Evolutionary conservation across 2,888 invertebrate genomes (phyloP).

Genomic region (Chouioia cunea): DNA sequence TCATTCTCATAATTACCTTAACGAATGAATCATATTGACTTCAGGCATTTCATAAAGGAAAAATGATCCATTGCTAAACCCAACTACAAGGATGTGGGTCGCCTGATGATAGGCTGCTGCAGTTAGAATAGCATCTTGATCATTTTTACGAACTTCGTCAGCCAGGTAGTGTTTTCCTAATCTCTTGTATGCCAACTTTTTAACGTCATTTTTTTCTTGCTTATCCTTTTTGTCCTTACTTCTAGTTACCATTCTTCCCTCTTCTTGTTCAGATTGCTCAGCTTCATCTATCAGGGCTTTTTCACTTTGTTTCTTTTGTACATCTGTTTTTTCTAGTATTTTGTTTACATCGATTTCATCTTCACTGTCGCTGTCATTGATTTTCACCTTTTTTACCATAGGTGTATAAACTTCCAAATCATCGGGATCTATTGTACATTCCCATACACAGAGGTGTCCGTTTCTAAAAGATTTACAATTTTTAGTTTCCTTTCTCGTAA

Average conservation of each 20-base stretch:
- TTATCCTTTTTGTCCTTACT: conserved; percentile 42
- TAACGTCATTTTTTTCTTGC: conserved; percentile 45
- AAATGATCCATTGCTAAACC: conserved; percentile 92
- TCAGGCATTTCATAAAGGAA: conserved; percentile 95
- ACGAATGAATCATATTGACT: conserved; percentile 90
- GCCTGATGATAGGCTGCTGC: conserved; percentile 86
- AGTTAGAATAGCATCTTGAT: conserved; percentile 77
- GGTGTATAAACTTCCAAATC: conserved; percentile 74
- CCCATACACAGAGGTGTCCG: conserved; percentile 89
- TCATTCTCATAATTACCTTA: conserved; percentile 67
- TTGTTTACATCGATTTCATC: conserved; percentile 77
- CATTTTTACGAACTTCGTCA: conserved; percentile 76
- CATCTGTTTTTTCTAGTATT: conserved; percentile 72
- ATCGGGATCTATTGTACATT: conserved; percentile 81
- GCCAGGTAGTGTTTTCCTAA: conserved; percentile 81
- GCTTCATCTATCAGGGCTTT: conserved; percentile 59
- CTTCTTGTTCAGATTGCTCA: conserved; percentile 33
- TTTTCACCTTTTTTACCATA: conserved; percentile 68
- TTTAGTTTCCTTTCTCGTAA: no score
- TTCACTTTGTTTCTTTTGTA: conserved; percentile 62
- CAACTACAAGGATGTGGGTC: conserved; percentile 87
- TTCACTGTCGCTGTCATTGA: conserved; percentile 67
- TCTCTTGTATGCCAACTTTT: conserved; percentile 76
- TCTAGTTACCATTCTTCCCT: conserved; percentile 29
- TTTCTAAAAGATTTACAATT: no score